These are phyloP conservation scores for Rhodeus uyekii DNA, from an alignment of 2,797 vertebrate genomes.

Conservation along the genomic window DNA sequence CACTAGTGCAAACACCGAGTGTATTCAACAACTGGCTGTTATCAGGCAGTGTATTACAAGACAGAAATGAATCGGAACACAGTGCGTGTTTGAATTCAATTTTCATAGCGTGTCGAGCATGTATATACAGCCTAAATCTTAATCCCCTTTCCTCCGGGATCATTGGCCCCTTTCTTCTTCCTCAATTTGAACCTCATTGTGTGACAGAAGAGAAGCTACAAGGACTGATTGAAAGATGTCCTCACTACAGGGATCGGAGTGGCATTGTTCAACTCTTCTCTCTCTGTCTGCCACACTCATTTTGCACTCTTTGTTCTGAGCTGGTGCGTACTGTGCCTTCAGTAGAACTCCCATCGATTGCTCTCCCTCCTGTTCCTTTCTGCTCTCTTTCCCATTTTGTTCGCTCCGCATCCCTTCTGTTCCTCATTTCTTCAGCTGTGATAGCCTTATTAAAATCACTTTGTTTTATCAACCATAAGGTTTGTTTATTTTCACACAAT, in stretches of 20 bases:
- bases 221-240: slow-evolving; percentile 29
- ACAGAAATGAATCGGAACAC: background rate
- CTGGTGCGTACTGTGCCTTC: slow-evolving; percentile 29
- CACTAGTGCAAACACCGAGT: background rate
- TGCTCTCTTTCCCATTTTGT: slow-evolving; percentile 20
- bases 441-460: slow-evolving; percentile 36
- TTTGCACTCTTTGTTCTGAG: slow-evolving; percentile 38
- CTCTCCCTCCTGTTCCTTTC: background rate
- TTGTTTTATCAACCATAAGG: slow-evolving; percentile 20
- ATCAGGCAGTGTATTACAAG: slow-evolving; percentile 22
- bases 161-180: slow-evolving; percentile 24
- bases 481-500: slow-evolving; percentile 31
- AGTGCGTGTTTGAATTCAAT: slow-evolving; percentile 2
- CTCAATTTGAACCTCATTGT: slow-evolving; percentile 27
- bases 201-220: slow-evolving; percentile 19
- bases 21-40: slow-evolving; percentile 29
- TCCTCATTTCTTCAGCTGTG: slow-evolving; percentile 16
- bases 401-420: background rate
- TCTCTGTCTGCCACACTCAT: slow-evolving; percentile 17
- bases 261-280: slow-evolving; percentile 40
- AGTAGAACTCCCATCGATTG: slow-evolving; percentile 39
- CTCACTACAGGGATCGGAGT: slow-evolving; percentile 10
- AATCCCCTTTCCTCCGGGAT: slow-evolving; percentile 21
- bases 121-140: slow-evolving; percentile 26
- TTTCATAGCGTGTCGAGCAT: slow-evolving; percentile 8